Evolutionary conservation across 64 coral and sea anemone genomes (phyloP), one percentile per base, ranked within the genome.

Genomic region (Actinia equina): DNA sequence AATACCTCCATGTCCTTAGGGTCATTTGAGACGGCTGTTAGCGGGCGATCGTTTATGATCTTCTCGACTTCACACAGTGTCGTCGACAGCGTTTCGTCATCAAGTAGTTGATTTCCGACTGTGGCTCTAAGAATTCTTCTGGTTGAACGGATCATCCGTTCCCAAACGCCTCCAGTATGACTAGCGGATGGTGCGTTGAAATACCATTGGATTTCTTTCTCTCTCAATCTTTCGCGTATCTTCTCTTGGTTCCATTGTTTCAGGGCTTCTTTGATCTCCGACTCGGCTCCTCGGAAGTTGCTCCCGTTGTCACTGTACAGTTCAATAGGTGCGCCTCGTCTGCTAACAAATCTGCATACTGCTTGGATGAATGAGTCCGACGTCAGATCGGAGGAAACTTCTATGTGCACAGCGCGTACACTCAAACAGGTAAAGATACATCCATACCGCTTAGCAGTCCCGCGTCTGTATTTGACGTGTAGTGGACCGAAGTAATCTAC

Each of bases 221-320:
- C 65, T 19, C 85, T 54, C 45, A 92, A 42, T 7, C 17, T 44
- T 9, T 92, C 58, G 11, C 55, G 30, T 5, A 92, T 92, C 45
- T 77, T 87, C 3, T 63, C 60, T 56, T 87, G 85, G 5, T 64
- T 64, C 52, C 83, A 59, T 6, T 9, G 17, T 18, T 16, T 84
- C 22, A 84, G 17, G 4, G 83, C 83, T 59, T 84, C 30, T 17
- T 84, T 84, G 18, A 84, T 52, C 23, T 84, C 52, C 37, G 44
- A 45, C 20, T 89, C 87, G 0, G 91, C 91, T 37, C 91, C 91
- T 64, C 23, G 84, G n/a, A 93, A 93, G 22, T 93, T 93, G 6
- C 86, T 93, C 8, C 91, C 86, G 69, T 93, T 88, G 11, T 93
- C 91, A 51, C 91, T 93, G 53, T 15, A 80, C 37, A 86, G 79